A percentile compares a stretch with the other conserved stretches of the same genome.
These are phyloP conservation scores for Gallinago undulata DNA, from an alignment of 2,113 vertebrate species.

Conservation along the genomic window DNA sequence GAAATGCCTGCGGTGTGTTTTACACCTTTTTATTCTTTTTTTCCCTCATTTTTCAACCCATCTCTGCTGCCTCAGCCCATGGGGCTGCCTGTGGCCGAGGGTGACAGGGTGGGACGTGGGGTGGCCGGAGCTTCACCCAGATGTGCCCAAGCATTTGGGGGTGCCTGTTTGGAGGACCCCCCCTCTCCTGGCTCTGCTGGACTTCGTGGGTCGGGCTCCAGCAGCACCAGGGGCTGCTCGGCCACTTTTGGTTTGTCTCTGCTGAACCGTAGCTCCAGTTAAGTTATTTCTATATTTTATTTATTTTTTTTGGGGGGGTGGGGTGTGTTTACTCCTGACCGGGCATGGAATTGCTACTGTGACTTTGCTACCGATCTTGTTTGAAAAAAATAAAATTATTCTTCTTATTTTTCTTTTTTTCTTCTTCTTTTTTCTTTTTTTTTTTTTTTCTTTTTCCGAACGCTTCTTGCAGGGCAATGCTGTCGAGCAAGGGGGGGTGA, in stretches of 20 bases:
- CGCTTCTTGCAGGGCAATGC: rapidly evolving
- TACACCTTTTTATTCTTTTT: neutral
- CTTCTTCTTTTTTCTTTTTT: no score
- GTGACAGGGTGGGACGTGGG: neutral
- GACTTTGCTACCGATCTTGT: neutral
- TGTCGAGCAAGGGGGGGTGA: rapidly evolving
- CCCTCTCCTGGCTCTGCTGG: neutral
- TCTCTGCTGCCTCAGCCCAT: neutral
- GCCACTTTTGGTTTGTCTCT: neutral
- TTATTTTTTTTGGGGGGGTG: neutral
- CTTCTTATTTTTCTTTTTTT: neutral
- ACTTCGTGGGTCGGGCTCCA: neutral
- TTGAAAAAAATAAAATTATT: neutral
- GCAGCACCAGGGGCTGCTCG: neutral
- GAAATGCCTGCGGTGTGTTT: neutral
- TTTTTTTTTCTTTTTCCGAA: neutral
- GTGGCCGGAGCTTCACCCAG: neutral
- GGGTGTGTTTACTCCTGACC: neutral
- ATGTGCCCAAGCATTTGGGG: neutral
- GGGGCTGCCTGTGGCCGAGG: neutral
- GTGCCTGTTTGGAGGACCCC: neutral
- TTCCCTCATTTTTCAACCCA: neutral
- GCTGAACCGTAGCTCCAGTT: neutral
- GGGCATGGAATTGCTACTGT: neutral
- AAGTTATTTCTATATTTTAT: neutral